Evolutionary conservation across 1,140 invertebrate genomes (phyloP), one percentile per base, ranked within the genome.

Genomic region (Odontomachus brunneus): DNA sequence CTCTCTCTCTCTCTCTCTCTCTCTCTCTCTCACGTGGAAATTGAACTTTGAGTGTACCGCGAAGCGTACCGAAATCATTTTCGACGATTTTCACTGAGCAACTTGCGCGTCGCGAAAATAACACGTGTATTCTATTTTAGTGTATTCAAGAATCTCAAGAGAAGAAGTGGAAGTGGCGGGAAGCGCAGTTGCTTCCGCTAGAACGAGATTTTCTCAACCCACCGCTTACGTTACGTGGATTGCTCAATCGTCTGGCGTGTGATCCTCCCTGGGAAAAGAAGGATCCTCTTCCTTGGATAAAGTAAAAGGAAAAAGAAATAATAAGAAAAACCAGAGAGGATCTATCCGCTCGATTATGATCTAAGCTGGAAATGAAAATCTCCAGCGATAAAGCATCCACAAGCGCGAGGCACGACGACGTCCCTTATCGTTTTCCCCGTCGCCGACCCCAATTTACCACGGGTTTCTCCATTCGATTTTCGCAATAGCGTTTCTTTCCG

Each of bases 61-160:
- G 62, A 44, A 57, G 62, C 85, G 53, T 87, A 67, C n/a, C 44
- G 48, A 26, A 84, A 88, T 87, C 85, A 88, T 88, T 88, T 82
- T 88, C 76, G 72, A 51, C 51, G 24, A 88, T 72, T 66, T 80
- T 1, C 19, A 9, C 24, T 19, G 66, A 87, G 82, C 72, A 44
- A 57, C 48, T 63, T 48, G 29, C 44, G 29, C 44, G 62, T 63
- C 72, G 75, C 19, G 44, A 44, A 65, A 67, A 82, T 87, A 84
- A 75, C 80, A 26, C 24, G 24, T 49, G 29, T 19, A 19, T 4
- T 57, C 22, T 78, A 57, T 78, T 78, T 78, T 69, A 12, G 51
- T 44, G 69, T 69, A 78, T 78, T 78, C 75, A 44, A 44, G 49
- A 69, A 44, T 57, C 33, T 55, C 33, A 12, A 11, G 14, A 51